Conservation (phyloP, 2,113 vertebrate genomes). For the Sinocyclocheilus rhinocerous region DNA sequence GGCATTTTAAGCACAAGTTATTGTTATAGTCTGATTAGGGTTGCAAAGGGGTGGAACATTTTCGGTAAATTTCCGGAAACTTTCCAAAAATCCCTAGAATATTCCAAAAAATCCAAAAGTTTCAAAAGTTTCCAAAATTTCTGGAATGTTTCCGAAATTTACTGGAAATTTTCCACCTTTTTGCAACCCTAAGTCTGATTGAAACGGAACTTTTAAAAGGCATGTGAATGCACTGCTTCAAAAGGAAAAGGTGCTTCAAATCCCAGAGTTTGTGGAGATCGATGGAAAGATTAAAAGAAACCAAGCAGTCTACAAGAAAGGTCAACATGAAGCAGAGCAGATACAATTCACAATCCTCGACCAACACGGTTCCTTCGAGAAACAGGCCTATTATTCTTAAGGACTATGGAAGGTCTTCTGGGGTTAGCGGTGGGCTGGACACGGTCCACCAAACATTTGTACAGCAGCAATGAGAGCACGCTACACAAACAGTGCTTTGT, state of each 20-base stretch:
- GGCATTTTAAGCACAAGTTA: neutral
- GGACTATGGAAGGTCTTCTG: constrained; percentile 1
- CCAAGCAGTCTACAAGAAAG: neutral
- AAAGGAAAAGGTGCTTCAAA: neutral
- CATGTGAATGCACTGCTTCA: neutral
- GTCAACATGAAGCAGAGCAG: constrained; percentile 2
- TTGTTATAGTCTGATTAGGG: neutral
- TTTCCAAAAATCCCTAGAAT: no score
- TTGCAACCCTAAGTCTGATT: no score
- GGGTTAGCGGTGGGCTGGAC: constrained; percentile 18
- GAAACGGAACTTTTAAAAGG: neutral
- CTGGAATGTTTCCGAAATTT: no score
- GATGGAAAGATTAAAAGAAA: neutral
- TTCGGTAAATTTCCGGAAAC: no score
- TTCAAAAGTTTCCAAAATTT: no score
- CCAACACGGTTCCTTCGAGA: neutral
- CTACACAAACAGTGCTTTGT: constrained; percentile 46
- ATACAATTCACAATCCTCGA: neutral
- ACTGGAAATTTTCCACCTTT: no score
- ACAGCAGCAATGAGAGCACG: constrained; percentile 21
- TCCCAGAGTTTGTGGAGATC: neutral
- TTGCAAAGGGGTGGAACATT: no score
- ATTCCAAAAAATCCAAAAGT: no score
- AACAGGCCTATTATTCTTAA: constrained; percentile 2
- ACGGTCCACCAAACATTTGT: constrained; percentile 21